A percentile compares a stretch with the other conserved stretches of the same genome.
Evolutionary conservation across 2,113 vertebrate genomes (phyloP).

Genomic region (Crotalus viridis): DNA sequence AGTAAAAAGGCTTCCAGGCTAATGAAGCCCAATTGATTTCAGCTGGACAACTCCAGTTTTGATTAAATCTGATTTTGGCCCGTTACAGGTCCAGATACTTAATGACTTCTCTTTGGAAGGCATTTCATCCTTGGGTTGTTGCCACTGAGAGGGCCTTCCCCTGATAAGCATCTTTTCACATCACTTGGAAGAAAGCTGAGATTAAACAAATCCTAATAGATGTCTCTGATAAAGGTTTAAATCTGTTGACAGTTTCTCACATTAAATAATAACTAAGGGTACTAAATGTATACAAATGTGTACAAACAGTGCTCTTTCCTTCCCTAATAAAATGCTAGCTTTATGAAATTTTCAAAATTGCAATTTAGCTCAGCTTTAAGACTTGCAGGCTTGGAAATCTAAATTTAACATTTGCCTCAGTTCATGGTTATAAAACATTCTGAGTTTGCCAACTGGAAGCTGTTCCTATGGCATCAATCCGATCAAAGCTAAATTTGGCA

Average conservation of each 20-base stretch:
- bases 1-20: not conserved
- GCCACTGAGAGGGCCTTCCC: not conserved
- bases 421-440: not conserved
- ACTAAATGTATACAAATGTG: not conserved
- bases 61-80: not conserved
- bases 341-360: not conserved
- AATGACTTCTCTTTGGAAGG: not conserved
- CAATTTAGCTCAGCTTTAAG: not conserved
- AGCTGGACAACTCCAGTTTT: not conserved
- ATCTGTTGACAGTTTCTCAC: not conserved
- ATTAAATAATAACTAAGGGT: not conserved
- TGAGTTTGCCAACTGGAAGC: not conserved
- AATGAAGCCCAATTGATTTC: not conserved
- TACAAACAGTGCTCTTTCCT: not conserved
- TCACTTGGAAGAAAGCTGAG: not conserved
- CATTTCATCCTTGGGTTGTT: not conserved
- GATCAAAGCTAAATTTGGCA: not conserved
- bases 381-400: not conserved
- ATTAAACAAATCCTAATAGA: not conserved
- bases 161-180: not conserved
- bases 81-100: not conserved
- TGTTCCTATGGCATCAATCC: not conserved
- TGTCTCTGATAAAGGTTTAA: not conserved
- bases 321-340: not conserved
- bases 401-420: not conserved